phyloP scores from a whole-genome alignment of 2,113 vertebrate genomes.

The Conger conger region DNA sequence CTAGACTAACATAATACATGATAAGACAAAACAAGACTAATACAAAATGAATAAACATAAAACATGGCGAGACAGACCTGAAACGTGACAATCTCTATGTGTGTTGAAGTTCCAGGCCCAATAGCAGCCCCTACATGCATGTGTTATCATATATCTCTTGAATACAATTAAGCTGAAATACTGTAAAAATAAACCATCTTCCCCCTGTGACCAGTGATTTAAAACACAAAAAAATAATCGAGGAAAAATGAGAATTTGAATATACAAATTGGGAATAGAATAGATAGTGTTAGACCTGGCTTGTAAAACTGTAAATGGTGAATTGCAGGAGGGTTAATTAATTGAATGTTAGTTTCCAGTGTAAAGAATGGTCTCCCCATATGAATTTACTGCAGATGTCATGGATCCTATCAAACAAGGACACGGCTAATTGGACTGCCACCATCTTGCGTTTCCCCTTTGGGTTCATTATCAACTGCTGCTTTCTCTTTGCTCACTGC shows the following conservation, averaged over 20 bases:
- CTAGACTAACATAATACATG: too few relatives aligned
- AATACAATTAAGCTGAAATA: too few relatives aligned
- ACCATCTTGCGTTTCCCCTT: conserved; percentile 16
- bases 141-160: too few relatives aligned
- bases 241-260: neutral
- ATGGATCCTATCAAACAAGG: neutral
- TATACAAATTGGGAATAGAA: neutral
- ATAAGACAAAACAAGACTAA: too few relatives aligned
- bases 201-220: too few relatives aligned
- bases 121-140: too few relatives aligned
- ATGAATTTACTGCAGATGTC: neutral
- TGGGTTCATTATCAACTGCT: neutral
- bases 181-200: too few relatives aligned
- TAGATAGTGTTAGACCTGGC: too few relatives aligned
- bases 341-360: conserved; percentile 14
- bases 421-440: conserved; percentile 34
- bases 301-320: neutral
- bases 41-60: too few relatives aligned
- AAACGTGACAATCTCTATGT: too few relatives aligned
- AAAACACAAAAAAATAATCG: neutral
- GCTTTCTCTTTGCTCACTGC: conserved; percentile 20
- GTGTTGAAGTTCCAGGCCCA: too few relatives aligned
- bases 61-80: too few relatives aligned
- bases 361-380: neutral
- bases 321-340: conserved; percentile 12